Base-by-base conservation (phyloP, 2,888 invertebrate genomes). In the Rotaria sp. region DNA sequence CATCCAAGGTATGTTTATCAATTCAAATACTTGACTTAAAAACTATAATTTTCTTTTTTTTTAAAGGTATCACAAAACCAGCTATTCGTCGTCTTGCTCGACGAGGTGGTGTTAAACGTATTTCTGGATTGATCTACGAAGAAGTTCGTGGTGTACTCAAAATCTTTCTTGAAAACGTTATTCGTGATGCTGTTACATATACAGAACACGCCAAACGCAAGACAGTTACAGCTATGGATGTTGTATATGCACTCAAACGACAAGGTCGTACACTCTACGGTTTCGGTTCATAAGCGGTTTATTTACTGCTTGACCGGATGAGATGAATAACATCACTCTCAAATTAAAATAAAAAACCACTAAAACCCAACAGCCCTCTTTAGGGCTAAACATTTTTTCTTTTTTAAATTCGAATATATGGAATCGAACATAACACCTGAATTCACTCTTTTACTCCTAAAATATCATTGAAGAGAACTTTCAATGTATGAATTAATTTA, bases 171-270 rank as follows among this genome's bases (percentile, higher is more conserved):
- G 95, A 95, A 90, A 95, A 94, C 90, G 94, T 95, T 57, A 94
- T 95, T 88, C 93, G 94, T 84, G 95, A 95, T 90, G 94, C 95
- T n/a, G 95, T 95, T 85, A 95, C 94, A 8, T 95, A 95, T 91
- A 95, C 95, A 0, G 95, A 95, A 90, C 95, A 95, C 90, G 95
- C 95, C 57, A 95, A 95, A 91, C 92, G 95, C 88, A 95, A 95
- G 92, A 95, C 95, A 1, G 95, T 95, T 84, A 95, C 95, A 0
- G 95, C 95, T 30, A 95, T 95, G 95, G 95, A 95, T 89, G 94
- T 95, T 24, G 95, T 95, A 84, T 95, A 95, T 89, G 95, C 95
- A n/a, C 91, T 95, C 89, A 95, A 95, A 90, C 92, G 95, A 85
- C 95, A 95, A 91, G 94, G 95, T 10, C 93, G 94, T 88, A 95